A percentile compares a stretch with the other conserved stretches of the same genome.
Evolutionary conservation across 1,140 invertebrate species (phyloP).

Genomic region (Drosophila nannoptera): DNA sequence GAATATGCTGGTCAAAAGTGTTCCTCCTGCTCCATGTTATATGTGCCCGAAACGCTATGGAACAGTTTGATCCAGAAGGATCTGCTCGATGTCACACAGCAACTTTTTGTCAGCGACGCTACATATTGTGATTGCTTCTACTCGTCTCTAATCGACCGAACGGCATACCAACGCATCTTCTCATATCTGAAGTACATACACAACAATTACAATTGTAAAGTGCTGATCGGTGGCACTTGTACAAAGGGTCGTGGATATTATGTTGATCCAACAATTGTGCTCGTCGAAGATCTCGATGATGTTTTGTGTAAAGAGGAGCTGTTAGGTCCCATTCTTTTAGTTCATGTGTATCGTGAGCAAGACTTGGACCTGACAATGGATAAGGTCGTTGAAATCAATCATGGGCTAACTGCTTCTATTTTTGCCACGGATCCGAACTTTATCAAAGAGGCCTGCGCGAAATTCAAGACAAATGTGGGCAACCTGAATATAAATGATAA

Average conservation of each 20-base stretch:
- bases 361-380: slow-evolving; percentile 86
- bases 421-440: slow-evolving; percentile 92
- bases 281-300: slow-evolving; percentile 90
- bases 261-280: slow-evolving; percentile 96
- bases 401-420: slow-evolving; percentile 95
- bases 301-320: slow-evolving; percentile 98
- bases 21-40: slow-evolving; percentile 97
- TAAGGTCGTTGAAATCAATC: slow-evolving; percentile 84
- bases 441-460: slow-evolving; percentile 86
- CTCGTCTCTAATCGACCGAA: slow-evolving; percentile 97
- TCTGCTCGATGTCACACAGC: slow-evolving; percentile 72
- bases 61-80: slow-evolving; percentile 66
- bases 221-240: slow-evolving; percentile 92
- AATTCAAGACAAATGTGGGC: slow-evolving; percentile 91
- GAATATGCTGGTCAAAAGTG: slow-evolving; percentile 99
- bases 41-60: slow-evolving; percentile 95
- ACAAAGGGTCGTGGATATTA: slow-evolving; percentile 94
- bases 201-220: slow-evolving; percentile 85
- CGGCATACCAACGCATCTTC: slow-evolving; percentile 92
- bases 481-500: slow-evolving; percentile 99
- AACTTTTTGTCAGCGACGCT: slow-evolving; percentile 91
- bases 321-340: slow-evolving; percentile 95
- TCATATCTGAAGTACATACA: slow-evolving; percentile 94
- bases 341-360: slow-evolving; percentile 93
- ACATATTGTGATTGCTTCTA: slow-evolving; percentile 90